Conservation (phyloP, 1,140 invertebrate genomes). For the Hyles vespertilio region DNA sequence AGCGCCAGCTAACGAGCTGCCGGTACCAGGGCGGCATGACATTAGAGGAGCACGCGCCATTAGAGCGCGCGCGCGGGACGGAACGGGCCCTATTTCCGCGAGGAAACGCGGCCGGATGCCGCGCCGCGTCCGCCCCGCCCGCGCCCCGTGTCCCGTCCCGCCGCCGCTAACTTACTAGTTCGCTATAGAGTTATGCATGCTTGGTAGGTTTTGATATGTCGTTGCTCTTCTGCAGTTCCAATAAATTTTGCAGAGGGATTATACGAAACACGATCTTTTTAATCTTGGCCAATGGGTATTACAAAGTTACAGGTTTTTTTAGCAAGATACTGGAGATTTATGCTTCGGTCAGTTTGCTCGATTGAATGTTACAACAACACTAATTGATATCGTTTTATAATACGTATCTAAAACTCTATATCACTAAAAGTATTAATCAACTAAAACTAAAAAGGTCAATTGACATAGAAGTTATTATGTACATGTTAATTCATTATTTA, state of each 20-base stretch:
- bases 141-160: not conserved
- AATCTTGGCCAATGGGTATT: not conserved
- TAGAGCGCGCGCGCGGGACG: slow-evolving; percentile 45
- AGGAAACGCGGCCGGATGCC: slow-evolving; percentile 61
- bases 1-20: slow-evolving; percentile 36
- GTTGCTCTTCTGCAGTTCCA: not conserved
- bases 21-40: slow-evolving; percentile 56
- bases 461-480: no score
- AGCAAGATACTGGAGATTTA: no score
- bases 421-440: no score
- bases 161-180: slow-evolving; percentile 24
- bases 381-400: no score
- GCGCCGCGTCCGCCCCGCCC: slow-evolving; percentile 35
- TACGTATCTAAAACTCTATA: no score
- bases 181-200: slow-evolving; percentile 37
- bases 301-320: no score
- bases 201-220: slow-evolving; percentile 29
- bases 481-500: no score
- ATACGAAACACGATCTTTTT: not conserved
- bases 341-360: no score
- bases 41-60: slow-evolving; percentile 59
- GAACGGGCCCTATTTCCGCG: slow-evolving; percentile 69
- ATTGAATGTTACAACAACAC: no score
- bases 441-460: no score
- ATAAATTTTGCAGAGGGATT: not conserved